phyloP scores from a whole-genome alignment of 2,797 vertebrate genomes.

The Capromys pilorides region DNA sequence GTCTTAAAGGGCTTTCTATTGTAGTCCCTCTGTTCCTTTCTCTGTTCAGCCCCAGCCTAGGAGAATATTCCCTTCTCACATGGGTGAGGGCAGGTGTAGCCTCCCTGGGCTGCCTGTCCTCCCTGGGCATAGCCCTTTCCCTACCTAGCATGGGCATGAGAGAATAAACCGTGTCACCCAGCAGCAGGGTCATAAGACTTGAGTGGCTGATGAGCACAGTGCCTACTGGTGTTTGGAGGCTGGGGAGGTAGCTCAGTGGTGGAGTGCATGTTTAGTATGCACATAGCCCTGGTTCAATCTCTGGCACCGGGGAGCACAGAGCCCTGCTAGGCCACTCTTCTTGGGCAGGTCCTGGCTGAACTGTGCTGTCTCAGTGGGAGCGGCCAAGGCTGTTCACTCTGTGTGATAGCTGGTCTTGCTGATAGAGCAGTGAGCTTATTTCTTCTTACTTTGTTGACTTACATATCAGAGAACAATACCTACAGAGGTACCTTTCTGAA shows the following conservation, averaged over 20 bases:
- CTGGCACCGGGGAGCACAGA: background rate
- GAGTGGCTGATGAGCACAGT: background rate
- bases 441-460: background rate
- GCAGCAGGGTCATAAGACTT: background rate
- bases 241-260: background rate
- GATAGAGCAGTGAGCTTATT: rapidly evolving
- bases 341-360: background rate
- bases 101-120: background rate
- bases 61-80: background rate
- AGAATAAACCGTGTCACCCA: rapidly evolving
- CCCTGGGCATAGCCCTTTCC: background rate
- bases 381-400: background rate
- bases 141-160: background rate
- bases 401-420: background rate
- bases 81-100: background rate
- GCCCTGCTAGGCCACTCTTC: background rate
- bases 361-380: background rate
- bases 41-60: background rate
- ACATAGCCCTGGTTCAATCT: background rate
- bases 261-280: background rate
- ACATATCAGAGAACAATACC: background rate
- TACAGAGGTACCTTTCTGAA: background rate
- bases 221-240: background rate
- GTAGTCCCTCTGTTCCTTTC: background rate
- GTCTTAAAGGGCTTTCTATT: background rate